A percentile compares a stretch with the other conserved stretches of the same genome.
Evolutionary conservation across 2,113 vertebrate species (phyloP).

Genomic region (Forbesichthys papilliferus): DNA sequence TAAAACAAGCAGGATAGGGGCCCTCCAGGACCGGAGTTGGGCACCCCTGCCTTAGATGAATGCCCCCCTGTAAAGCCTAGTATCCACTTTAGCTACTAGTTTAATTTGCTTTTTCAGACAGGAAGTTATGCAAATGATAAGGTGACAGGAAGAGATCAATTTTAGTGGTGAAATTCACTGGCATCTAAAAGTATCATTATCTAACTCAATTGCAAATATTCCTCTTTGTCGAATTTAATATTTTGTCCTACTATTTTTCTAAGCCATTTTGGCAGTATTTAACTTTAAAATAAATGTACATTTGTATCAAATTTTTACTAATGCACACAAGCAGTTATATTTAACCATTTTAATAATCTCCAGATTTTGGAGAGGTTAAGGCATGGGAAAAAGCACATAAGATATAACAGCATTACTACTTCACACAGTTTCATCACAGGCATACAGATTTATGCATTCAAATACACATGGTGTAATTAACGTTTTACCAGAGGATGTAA

Average conservation of each 20-base stretch:
- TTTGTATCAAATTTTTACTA: too few species aligned
- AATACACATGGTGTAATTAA: too few species aligned
- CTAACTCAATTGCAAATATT: constrained; percentile 7
- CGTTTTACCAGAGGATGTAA: too few species aligned
- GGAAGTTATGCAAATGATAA: constrained; percentile 57
- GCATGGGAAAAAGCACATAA: too few species aligned
- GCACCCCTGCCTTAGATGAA: constrained; percentile 35
- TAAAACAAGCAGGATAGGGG: too few species aligned
- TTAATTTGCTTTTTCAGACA: constrained; percentile 26
- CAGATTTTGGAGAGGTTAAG: neutral
- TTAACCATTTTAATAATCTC: too few species aligned
- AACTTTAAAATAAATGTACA: neutral
- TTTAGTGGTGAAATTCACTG: constrained; percentile 20
- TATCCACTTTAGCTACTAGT: constrained; percentile 20
- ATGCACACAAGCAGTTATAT: too few species aligned
- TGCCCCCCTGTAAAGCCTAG: constrained; percentile 31
- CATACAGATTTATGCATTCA: too few species aligned
- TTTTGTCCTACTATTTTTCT: neutral
- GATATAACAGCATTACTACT: too few species aligned
- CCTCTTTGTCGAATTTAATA: neutral
- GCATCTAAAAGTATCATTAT: constrained; percentile 8
- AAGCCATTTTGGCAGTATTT: constrained; percentile 5
- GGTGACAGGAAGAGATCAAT: constrained; percentile 52
- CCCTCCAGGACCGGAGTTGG: too few species aligned
- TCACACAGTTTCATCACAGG: too few species aligned